A percentile compares a stretch with the other conserved stretches of the same genome.
Evolutionary conservation across 2,888 invertebrate genomes (phyloP).

Genomic region (Rhamnusium bicolor): DNA sequence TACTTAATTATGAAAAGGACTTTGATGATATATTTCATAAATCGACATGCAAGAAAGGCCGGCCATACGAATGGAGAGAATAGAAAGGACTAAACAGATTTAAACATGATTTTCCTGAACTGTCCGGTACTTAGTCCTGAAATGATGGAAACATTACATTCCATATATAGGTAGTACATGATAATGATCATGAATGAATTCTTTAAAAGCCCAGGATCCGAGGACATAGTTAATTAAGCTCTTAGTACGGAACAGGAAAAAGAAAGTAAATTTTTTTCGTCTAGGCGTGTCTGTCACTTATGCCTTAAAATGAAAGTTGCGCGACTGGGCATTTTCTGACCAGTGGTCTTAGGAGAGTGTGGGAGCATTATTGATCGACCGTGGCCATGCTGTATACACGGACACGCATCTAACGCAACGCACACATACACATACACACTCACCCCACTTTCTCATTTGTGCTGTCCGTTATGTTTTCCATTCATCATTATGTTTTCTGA

Average conservation of each 20-base stretch:
- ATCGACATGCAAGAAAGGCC: background rate
- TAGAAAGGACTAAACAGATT: background rate
- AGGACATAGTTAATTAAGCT: background rate
- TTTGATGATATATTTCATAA: background rate
- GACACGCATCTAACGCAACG: slow-evolving; percentile 66
- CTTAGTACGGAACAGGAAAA: background rate
- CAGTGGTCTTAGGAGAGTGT: slow-evolving; percentile 69
- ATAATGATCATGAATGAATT: background rate
- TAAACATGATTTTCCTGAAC: background rate
- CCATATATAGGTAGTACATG: background rate
- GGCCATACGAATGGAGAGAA: background rate
- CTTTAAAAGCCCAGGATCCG: background rate
- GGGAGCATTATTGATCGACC: slow-evolving; percentile 70
- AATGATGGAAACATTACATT: background rate
- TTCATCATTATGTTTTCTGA: slow-evolving; percentile 70
- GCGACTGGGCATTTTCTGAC: slow-evolving; percentile 69
- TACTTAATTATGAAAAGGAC: background rate
- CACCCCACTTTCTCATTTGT: slow-evolving; percentile 67
- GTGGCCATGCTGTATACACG: slow-evolving; percentile 63
- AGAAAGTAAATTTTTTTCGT: slow-evolving; percentile 56
- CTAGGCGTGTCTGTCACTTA: slow-evolving; percentile 70
- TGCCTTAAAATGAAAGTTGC: slow-evolving; percentile 70
- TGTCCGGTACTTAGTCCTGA: background rate
- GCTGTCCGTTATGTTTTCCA: slow-evolving; percentile 69
- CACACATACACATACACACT: slow-evolving; percentile 60